Evolutionary conservation across 2,113 vertebrate genomes (phyloP).

Genomic region (Malurus melanocephalus): DNA sequence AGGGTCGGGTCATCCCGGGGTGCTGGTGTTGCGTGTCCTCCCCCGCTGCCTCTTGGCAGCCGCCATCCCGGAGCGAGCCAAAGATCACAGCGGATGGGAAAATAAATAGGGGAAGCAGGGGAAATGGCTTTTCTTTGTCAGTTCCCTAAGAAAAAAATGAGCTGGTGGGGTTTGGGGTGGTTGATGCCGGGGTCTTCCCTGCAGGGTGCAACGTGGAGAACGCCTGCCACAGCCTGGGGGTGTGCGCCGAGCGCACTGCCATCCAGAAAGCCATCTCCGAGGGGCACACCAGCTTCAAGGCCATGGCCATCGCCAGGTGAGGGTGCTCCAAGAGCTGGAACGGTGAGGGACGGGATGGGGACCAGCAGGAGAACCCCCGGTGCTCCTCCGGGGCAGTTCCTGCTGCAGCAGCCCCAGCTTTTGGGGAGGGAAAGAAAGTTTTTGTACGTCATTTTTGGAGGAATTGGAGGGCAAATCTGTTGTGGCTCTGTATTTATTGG

Average conservation of each 20-base stretch:
- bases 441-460: neutral
- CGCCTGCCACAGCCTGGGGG: constrained; percentile 77
- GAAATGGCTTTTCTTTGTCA: neutral
- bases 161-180: neutral
- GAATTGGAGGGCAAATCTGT: neutral
- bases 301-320: constrained; percentile 89
- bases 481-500: neutral
- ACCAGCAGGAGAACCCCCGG: fast-evolving
- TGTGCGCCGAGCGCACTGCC: constrained; percentile 86
- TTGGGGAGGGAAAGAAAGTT: neutral
- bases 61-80: neutral
- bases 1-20: neutral
- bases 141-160: neutral
- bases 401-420: neutral
- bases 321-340: fast-evolving
- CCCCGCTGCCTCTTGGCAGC: neutral
- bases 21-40: neutral
- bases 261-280: constrained; percentile 87
- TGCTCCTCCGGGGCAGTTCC: neutral
- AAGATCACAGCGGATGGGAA: neutral
- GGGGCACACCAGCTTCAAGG: constrained; percentile 82
- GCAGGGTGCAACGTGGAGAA: constrained; percentile 96
- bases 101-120: neutral
- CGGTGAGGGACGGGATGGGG: fast-evolving
- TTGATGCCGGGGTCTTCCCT: neutral